phyloP scores from a whole-genome alignment of 2,113 vertebrate species.

The Psophia crepitans region DNA sequence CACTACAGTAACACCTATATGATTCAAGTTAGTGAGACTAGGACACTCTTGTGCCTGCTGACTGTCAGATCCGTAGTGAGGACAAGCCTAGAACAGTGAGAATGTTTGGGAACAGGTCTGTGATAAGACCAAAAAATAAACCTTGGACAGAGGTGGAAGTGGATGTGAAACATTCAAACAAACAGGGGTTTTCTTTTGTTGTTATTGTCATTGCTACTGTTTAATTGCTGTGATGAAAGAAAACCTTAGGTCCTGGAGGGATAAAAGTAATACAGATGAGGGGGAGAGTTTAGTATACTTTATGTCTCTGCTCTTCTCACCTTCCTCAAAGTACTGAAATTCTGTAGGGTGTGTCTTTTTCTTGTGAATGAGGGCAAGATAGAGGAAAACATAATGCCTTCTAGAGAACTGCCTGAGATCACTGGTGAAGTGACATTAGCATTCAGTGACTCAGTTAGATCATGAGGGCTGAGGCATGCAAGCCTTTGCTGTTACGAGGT shows the following conservation, averaged over 20 bases:
- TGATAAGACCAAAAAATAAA: background rate
- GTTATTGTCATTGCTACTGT: background rate
- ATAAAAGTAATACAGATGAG: background rate
- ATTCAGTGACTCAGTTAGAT: background rate
- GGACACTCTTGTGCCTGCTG: background rate
- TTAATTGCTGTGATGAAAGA: background rate
- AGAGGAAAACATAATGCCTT: background rate
- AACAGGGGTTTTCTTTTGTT: rapidly evolving
- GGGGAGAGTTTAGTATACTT: background rate
- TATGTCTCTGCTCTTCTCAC: background rate
- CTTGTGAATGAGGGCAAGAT: background rate
- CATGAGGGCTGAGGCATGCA: background rate
- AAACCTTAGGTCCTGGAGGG: background rate
- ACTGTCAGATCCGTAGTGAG: background rate
- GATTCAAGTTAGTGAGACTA: background rate
- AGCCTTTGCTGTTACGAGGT: background rate
- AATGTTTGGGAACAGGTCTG: background rate
- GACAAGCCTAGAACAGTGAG: background rate
- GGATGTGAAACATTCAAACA: background rate
- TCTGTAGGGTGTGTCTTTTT: background rate
- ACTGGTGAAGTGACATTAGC: background rate
- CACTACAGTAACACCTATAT: background rate
- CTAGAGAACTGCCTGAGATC: background rate
- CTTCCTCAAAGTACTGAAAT: background rate
- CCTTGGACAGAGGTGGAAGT: background rate